Evolutionary conservation across 1,140 invertebrate genomes (phyloP).

Genomic region (Panulirus ornatus): DNA sequence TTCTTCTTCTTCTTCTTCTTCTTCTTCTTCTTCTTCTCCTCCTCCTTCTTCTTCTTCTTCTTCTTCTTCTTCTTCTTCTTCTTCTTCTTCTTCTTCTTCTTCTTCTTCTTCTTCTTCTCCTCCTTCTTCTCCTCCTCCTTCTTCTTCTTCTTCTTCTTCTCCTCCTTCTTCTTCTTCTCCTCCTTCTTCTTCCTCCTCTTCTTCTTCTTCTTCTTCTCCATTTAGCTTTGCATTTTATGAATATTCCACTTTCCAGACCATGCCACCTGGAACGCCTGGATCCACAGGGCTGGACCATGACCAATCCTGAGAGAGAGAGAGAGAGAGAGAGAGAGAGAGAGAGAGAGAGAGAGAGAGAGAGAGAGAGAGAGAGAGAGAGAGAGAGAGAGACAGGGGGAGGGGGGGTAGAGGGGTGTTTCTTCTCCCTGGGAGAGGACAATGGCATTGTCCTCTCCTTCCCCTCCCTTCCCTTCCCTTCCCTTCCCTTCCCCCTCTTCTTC

Average conservation of each 20-base stretch:
- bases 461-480: too few species aligned
- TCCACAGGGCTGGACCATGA: too few species aligned
- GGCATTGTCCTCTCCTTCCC: too few species aligned
- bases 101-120: not conserved
- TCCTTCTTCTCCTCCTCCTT: not conserved
- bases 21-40: not conserved
- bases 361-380: not conserved
- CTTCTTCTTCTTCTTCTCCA: not conserved
- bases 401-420: slow-evolving; percentile 8
- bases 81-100: too few species aligned
- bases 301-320: not conserved
- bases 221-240: too few species aligned
- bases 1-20: not conserved
- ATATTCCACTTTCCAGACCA: not conserved
- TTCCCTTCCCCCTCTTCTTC: too few species aligned
- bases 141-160: not conserved
- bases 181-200: slow-evolving; percentile 4
- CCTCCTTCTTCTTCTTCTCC: not conserved
- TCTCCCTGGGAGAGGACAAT: too few species aligned
- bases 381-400: not conserved
- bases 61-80: not conserved
- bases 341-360: not conserved
- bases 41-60: not conserved
- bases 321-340: not conserved
- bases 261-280: too few species aligned